Base-by-base conservation (phyloP, 2,113 vertebrate species). In the Recurvirostra avosetta region DNA sequence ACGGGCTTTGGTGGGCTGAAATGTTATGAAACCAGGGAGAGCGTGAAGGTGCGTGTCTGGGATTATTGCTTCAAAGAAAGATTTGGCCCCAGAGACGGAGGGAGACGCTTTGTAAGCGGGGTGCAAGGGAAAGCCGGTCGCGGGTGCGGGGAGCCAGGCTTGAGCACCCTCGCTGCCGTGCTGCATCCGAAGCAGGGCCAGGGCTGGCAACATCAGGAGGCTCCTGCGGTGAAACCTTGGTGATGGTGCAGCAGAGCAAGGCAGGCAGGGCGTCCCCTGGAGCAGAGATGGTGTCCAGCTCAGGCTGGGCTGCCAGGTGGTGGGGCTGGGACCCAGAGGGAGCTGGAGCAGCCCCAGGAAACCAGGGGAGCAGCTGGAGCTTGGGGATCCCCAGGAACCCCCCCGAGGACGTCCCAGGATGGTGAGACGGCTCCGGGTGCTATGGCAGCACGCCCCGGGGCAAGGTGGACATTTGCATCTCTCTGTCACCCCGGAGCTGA, bases 11-110 rank as follows among this genome's bases (percentile, higher is more conserved):
- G 53, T 29, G 40, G 34, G 21, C 67, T 1, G 14, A 70, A 52
- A 56, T 0, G 1, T 36, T 30, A 67, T 0, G 0, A 75, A 87
- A 52, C 15, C 15, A 29, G 71, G 47, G 47, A 87, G 22, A 55
- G 8, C 0, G 0, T 25, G 15, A 20, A 11, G 22, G 12, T 30
- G 20, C 5, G 18, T 32, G 25, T 11, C 26, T 15, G 8, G 23
- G 36, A 25, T 25, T 17, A 38, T 2, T n/a, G 43, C 61, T 63
- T 52, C 68, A 50, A 41, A 50, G 45, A 47, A 68, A 53, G 45
- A 68, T 20, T 16, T 49, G 13, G 47, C 21, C 41, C 41, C 41
- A 40, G 55, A 49, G 30, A 15, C 11, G 36, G 66, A 73, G 68
- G 68, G 36, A 65, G 45, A 86, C 88, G 49, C 38, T 50, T 53